Conservation (phyloP, 1,140 invertebrate species). For the Parapsyche elsis region DNA sequence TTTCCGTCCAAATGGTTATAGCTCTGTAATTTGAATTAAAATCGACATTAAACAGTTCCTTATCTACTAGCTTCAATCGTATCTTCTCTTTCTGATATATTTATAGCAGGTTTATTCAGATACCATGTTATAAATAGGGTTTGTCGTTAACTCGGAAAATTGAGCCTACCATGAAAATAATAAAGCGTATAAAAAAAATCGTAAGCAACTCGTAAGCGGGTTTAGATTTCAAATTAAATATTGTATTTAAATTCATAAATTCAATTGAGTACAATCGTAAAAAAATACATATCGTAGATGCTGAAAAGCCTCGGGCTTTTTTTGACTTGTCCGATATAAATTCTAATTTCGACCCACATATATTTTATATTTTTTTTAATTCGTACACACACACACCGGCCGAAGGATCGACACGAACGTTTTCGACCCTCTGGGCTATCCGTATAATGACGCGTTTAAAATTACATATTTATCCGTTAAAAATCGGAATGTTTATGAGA, state of each 20-base stretch:
- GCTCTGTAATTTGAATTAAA: too few species aligned
- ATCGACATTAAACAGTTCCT: too few species aligned
- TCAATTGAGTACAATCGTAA: slow-evolving; percentile 5
- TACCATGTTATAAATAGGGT: too few species aligned
- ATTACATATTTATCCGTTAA: slow-evolving; percentile 32
- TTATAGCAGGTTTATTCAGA: too few species aligned
- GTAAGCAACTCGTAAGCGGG: too few species aligned
- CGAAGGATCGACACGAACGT: slow-evolving; percentile 12
- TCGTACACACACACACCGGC: neutral
- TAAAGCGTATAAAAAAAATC: too few species aligned
- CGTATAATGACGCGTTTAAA: slow-evolving; percentile 28
- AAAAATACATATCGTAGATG: slow-evolving; percentile 1
- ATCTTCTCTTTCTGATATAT: too few species aligned
- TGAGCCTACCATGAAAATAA: too few species aligned
- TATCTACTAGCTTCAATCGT: too few species aligned
- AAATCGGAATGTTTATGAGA: slow-evolving; percentile 19
- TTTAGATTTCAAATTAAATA: neutral
- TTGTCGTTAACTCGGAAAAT: too few species aligned
- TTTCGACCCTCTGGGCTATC: slow-evolving; percentile 8
- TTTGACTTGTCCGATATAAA: slow-evolving; percentile 9
- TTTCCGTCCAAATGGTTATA: too few species aligned
- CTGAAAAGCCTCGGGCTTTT: neutral
- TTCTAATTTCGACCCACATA: neutral
- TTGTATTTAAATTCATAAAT: slow-evolving; percentile 12
- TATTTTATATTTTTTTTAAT: slow-evolving; percentile 19